phyloP scores from a whole-genome alignment of 2,888 invertebrate species.

The Drosophila kuntzei region DNA sequence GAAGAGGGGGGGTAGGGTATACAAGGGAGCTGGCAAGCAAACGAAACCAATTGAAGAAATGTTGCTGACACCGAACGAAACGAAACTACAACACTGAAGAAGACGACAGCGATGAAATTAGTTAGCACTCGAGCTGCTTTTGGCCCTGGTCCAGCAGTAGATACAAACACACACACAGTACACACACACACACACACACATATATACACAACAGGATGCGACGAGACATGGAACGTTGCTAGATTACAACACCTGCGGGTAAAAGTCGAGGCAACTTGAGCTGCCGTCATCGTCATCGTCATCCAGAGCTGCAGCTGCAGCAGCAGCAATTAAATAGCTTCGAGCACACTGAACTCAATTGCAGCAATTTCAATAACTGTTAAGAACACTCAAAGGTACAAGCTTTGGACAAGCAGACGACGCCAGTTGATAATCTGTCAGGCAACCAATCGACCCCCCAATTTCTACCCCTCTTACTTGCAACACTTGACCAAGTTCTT shows the following conservation, averaged over 20 bases:
- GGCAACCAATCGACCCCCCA: background rate
- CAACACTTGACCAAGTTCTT: too few species aligned
- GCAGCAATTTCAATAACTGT: slow-evolving; percentile 77
- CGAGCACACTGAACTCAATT: slow-evolving; percentile 72
- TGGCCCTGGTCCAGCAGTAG: slow-evolving; percentile 65
- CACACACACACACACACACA: background rate
- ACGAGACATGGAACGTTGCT: slow-evolving; percentile 52
- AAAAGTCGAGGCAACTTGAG: slow-evolving; percentile 52
- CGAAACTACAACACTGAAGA: slow-evolving; percentile 34
- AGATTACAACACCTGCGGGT: slow-evolving; percentile 78
- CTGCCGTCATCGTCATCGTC: slow-evolving; percentile 17
- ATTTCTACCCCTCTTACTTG: too few species aligned
- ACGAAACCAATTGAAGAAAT: slow-evolving; percentile 81
- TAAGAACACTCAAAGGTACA: slow-evolving; percentile 67
- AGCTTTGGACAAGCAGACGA: slow-evolving; percentile 23
- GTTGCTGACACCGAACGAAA: slow-evolving; percentile 75
- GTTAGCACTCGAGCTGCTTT: slow-evolving; percentile 76
- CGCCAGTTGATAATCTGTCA: slow-evolving; percentile 62
- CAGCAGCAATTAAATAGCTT: slow-evolving; percentile 79
- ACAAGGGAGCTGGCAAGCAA: slow-evolving; percentile 51
- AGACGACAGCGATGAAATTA: slow-evolving; percentile 75
- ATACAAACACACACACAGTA: slow-evolving; percentile 8
- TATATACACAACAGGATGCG: slow-evolving; percentile 29
- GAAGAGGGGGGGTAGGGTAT: slow-evolving; percentile 5
- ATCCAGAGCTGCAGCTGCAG: slow-evolving; percentile 25